Percentiles rank a stretch among this genome's conserved stretches.
phyloP scores from a whole-genome alignment of 1,140 invertebrate genomes.

The Agrilus planipennis region DNA sequence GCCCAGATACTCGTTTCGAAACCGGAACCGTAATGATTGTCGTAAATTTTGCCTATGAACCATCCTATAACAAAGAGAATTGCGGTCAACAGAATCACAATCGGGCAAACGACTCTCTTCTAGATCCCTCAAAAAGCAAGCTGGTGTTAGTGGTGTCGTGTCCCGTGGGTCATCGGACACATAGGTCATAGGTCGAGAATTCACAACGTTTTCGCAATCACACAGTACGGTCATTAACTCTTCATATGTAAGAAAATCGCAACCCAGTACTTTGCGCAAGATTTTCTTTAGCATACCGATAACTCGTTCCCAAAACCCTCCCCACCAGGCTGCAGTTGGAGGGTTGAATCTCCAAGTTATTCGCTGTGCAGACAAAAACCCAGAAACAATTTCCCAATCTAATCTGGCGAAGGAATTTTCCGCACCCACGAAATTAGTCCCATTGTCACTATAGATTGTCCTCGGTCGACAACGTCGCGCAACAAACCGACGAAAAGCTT shows the following conservation, averaged over 20 bases:
- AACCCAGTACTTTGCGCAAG: conserved; percentile 3
- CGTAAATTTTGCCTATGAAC: conserved; percentile 7
- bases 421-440: conserved; percentile 12
- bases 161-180: background rate
- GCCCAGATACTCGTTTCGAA: conserved; percentile 6
- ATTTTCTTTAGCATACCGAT: conserved; percentile 13
- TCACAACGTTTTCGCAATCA: conserved; percentile 4
- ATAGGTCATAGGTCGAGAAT: conserved; percentile 6
- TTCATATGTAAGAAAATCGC: background rate
- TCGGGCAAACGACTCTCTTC: conserved; percentile 4
- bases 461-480: no score
- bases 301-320: conserved; percentile 30
- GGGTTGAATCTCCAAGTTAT: conserved; percentile 34
- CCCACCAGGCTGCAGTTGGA: conserved; percentile 31
- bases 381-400: conserved; percentile 6
- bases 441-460: no score
- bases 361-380: background rate
- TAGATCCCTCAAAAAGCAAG: conserved; percentile 4
- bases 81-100: conserved; percentile 6
- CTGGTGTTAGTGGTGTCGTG: background rate
- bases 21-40: conserved; percentile 7
- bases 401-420: background rate
- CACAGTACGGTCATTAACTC: conserved; percentile 5
- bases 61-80: conserved; percentile 6
- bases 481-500: no score